Evolutionary conservation across 2,888 invertebrate species (phyloP).

Genomic region (Exephanes ischioxanthus): DNA sequence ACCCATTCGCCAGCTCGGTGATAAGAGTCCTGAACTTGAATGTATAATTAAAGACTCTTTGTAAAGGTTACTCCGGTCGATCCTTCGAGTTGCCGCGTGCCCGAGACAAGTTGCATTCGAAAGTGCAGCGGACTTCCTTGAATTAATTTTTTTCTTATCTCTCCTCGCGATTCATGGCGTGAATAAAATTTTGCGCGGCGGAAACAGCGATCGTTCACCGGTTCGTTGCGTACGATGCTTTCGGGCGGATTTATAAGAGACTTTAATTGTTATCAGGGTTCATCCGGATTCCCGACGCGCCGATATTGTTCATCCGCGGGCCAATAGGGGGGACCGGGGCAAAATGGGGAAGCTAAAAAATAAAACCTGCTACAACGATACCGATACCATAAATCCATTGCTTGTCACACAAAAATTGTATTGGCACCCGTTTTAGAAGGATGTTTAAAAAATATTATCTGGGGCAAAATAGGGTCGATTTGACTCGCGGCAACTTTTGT

Average conservation of each 20-base stretch:
- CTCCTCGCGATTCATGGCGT: neutral
- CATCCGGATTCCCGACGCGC: conserved; percentile 49
- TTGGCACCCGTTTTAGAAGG: too few species aligned
- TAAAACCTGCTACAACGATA: too few species aligned
- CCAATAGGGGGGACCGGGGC: too few species aligned
- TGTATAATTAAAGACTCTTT: conserved; percentile 26
- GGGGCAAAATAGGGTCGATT: too few species aligned
- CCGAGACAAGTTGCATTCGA: conserved; percentile 16
- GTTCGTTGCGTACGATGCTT: conserved; percentile 14
- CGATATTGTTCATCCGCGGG: conserved; percentile 47
- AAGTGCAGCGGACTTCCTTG: conserved; percentile 52
- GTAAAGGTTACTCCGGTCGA: conserved; percentile 28
- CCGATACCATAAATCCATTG: too few species aligned
- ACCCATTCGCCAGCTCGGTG: neutral
- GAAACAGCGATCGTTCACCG: neutral
- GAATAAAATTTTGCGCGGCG: conserved; percentile 16
- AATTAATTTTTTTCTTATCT: conserved; percentile 31
- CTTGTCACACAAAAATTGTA: too few species aligned
- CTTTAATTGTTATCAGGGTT: neutral
- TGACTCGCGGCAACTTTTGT: too few species aligned
- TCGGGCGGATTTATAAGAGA: conserved; percentile 14
- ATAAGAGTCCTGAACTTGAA: conserved; percentile 50
- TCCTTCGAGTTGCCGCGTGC: conserved; percentile 23
- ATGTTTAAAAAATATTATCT: too few species aligned
- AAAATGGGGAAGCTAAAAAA: too few species aligned